Evolutionary conservation across 2,113 vertebrate species (phyloP).

Genomic region (Orthonyx spaldingii): DNA sequence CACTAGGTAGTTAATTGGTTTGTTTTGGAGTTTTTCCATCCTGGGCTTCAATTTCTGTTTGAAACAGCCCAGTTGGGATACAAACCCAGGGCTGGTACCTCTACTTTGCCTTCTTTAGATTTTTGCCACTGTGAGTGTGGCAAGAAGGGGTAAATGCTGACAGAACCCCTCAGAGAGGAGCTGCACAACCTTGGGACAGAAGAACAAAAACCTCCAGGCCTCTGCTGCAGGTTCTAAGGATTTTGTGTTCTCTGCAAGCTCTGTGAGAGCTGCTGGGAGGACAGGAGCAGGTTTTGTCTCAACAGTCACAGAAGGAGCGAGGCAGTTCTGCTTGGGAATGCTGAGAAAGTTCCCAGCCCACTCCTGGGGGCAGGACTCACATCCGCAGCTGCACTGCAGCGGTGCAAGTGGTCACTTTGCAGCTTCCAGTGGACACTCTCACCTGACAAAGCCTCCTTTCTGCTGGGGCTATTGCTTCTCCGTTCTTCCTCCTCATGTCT

Average conservation of each 20-base stretch:
- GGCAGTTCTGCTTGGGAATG: background rate
- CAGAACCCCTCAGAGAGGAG: background rate
- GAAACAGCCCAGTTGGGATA: background rate
- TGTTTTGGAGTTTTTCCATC: slow-evolving; percentile 11
- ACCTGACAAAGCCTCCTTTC: background rate
- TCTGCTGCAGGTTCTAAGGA: background rate
- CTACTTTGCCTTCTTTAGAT: background rate
- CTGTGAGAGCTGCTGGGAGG: background rate
- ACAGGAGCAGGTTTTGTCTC: background rate
- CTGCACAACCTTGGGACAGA: background rate
- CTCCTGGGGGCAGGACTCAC: fast-evolving
- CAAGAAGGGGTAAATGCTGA: background rate
- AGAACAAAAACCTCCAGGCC: background rate
- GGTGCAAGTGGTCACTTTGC: background rate
- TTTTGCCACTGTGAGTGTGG: background rate
- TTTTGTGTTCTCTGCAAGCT: background rate
- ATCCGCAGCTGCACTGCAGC: background rate
- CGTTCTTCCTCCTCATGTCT: fast-evolving
- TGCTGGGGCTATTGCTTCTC: background rate
- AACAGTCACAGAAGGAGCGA: fast-evolving
- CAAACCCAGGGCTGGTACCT: background rate
- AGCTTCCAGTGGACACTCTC: background rate
- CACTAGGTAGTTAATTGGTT: background rate
- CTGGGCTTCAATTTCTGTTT: background rate
- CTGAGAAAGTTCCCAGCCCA: background rate